These are phyloP conservation scores for Lapara coniferarum DNA, from an alignment of 2,888 invertebrate genomes.

Conservation along the genomic window DNA sequence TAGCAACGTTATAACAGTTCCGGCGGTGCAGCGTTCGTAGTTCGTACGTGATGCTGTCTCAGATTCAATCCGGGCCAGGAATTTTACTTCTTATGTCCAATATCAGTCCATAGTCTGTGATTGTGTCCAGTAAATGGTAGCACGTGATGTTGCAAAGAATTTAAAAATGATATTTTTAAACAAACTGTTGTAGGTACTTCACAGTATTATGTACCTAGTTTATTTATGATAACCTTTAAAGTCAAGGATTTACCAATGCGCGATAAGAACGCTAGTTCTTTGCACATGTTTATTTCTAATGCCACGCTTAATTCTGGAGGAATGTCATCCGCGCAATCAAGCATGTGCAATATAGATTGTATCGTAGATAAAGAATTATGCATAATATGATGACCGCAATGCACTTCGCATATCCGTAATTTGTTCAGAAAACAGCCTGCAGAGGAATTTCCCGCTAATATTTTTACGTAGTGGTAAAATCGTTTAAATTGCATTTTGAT, in stretches of 20 bases:
- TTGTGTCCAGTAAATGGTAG: too few relatives aligned
- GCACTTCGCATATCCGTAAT: background rate
- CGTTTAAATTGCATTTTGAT: constrained; percentile 12
- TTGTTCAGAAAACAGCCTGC: background rate
- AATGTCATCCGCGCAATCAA: constrained; percentile 6
- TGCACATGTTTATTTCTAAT: constrained; percentile 4
- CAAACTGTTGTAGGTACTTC: background rate
- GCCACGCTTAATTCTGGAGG: background rate
- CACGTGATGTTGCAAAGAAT: too few relatives aligned
- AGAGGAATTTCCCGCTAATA: background rate
- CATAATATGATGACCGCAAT: constrained; percentile 9
- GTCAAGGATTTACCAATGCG: background rate
- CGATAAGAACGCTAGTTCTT: background rate
- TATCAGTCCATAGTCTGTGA: too few relatives aligned
- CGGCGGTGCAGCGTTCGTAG: too few relatives aligned
- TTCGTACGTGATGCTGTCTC: too few relatives aligned
- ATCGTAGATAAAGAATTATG: constrained; percentile 16
- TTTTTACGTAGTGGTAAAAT: background rate
- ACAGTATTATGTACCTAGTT: background rate
- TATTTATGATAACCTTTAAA: background rate
- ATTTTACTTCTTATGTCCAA: too few relatives aligned
- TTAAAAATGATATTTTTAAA: too few relatives aligned
- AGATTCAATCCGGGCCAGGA: too few relatives aligned
- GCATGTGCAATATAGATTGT: constrained; percentile 3
- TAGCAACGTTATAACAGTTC: background rate